Conservation (phyloP, 92 coral and sea anemone genomes). For the Epizoanthus illoricatus region DNA sequence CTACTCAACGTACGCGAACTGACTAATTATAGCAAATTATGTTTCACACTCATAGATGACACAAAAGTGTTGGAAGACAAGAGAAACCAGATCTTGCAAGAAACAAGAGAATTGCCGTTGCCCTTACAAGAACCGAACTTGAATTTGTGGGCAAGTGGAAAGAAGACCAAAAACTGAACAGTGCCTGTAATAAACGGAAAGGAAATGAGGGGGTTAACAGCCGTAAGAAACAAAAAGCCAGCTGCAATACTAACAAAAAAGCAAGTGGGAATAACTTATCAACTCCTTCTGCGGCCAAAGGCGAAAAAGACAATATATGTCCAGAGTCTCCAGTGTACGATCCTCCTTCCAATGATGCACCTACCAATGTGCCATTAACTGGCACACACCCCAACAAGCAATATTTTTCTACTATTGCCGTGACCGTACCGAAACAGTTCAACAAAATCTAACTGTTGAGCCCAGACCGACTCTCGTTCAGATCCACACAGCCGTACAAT, state of each 20-base stretch:
- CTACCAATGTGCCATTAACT: too few species aligned
- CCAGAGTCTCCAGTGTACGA: constrained; percentile 11
- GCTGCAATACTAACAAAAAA: background rate
- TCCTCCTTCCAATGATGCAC: background rate
- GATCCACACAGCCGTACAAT: too few species aligned
- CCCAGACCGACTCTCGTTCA: too few species aligned
- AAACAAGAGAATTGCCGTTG: background rate
- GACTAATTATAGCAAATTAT: background rate
- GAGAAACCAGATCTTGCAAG: background rate
- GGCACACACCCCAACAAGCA: too few species aligned
- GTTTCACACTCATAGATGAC: background rate
- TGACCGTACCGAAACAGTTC: too few species aligned
- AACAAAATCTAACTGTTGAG: too few species aligned
- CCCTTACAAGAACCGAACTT: background rate
- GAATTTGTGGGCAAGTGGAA: background rate
- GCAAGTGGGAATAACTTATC: background rate
- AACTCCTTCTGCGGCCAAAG: background rate
- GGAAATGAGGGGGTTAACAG: background rate
- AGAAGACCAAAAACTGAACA: background rate
- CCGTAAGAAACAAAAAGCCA: background rate
- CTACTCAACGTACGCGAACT: background rate
- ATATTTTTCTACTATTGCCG: too few species aligned
- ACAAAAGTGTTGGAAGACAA: constrained; percentile 3
- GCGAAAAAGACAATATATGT: background rate
- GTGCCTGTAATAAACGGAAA: background rate